Evolutionary conservation across 2,113 vertebrate species (phyloP), one percentile per base, ranked within the genome.

Genomic region (Eulacestoma nigropectus): DNA sequence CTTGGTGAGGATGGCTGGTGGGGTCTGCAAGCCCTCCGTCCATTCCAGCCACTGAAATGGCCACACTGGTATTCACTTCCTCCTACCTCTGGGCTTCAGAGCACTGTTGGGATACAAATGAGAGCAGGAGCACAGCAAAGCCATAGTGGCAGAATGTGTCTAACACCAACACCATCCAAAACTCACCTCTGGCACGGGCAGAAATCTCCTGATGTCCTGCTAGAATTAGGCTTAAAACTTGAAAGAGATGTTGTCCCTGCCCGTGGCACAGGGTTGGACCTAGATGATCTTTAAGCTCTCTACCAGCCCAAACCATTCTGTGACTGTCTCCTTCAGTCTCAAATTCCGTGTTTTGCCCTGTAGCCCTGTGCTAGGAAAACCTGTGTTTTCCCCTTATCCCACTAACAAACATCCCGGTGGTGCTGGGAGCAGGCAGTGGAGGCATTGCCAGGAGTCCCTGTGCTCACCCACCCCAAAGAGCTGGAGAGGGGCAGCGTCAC

Each of bases 401-500:
- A 13, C 53, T 29, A 12, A 42, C 4, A 14, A 26, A 37, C 22
- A 37, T 1, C n/a, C 46, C 68, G 7, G 33, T 39, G 47, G 46
- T 56, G 76, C 84, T 68, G 87, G 76, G 23, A 3, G 30, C 64
- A 27, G 47, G 72, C 46, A 57, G 67, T 1, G 1, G 33, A 13
- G 20, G 3, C 9, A 7, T 1, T 29, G 33, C 79, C n/a, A 29
- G 12, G 42, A 63, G n/a, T 11, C 46, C 30, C 4, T 1, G 10
- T 16, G 30, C 85, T 56, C 39, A 9, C 30, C 47, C 57, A 47
- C 3, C 75, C 39, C 70, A 16, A 35, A 13, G 44, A 23, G 49
- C 30, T 3, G 80, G 13, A 39, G 41, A 90, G 56, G 33, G 32
- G 74, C 46, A n/a, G 19, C 0, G 0, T 1, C 2, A 2, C 8